These are phyloP conservation scores for Aurelia aurita complex sp. Pacific DNA, from an alignment of 30 jellyfish, hydroid and myxozoan genomes.

Conservation along the genomic window DNA sequence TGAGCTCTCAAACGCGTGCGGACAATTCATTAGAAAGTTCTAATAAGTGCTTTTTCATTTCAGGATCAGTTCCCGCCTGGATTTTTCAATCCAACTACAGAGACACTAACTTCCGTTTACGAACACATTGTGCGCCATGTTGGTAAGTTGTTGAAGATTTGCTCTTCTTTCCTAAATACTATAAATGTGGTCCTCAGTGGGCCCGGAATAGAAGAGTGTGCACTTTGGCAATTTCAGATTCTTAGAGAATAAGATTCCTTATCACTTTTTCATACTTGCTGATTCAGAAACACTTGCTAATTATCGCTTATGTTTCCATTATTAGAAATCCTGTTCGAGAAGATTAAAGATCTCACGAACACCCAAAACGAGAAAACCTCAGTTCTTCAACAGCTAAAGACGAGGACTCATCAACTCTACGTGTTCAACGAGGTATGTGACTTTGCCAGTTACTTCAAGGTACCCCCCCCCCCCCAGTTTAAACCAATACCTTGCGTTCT, in stretches of 20 bases:
- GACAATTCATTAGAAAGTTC: too few species aligned
- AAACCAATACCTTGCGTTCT: too few species aligned
- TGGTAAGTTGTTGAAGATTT: neutral
- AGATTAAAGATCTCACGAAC: neutral
- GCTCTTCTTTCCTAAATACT: neutral
- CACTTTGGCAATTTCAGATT: too few species aligned
- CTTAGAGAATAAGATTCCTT: too few species aligned
- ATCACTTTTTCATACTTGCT: too few species aligned
- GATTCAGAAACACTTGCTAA: too few species aligned
- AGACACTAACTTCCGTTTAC: neutral
- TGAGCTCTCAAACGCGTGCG: too few species aligned
- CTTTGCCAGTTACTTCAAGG: too few species aligned
- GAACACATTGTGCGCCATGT: neutral
- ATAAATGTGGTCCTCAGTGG: too few species aligned
- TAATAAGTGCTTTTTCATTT: neutral
- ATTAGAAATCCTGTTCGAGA: neutral
- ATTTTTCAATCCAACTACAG: constrained; percentile 3
- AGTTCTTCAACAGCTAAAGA: neutral
- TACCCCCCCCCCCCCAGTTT: too few species aligned
- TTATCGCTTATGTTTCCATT: too few species aligned
- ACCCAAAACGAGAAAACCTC: neutral
- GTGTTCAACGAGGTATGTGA: constrained; percentile 1
- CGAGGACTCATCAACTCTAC: neutral
- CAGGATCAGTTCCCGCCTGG: constrained; percentile 4
- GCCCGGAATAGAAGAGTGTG: too few species aligned